Base-by-base conservation (phyloP, 2,113 vertebrate genomes). In the Axis porcinus region DNA sequence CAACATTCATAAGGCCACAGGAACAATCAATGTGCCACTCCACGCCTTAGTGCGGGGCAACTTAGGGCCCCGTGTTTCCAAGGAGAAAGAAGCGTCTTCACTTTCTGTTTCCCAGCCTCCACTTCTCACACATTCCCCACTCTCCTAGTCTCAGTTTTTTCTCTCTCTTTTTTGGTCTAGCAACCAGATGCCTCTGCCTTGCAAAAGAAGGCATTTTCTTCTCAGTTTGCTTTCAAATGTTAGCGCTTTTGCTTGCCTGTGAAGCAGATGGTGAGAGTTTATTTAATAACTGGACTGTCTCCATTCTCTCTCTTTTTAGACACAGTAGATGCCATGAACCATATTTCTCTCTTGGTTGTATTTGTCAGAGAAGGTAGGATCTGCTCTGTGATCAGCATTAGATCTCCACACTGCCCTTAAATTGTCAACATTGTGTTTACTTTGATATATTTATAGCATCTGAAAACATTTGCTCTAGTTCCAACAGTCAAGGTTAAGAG, bases 401-500 rank as follows among this genome's bases (percentile, higher is more conserved):
- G 43, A 62, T 94, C 64, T 52, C 60, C 33, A 90, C 13, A 13
- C 74, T 70, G 58, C n/a, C 82, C 78, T 89, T 74, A 36, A n/a
- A 45, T 12, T 82, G 28, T 57, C 90, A 64, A 85, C 87, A 92
- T 81, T n/a, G 40, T 36, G 57, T 89, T 95, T 89, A 43, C 81
- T 91, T 74, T 54, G 45, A 94, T 36, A 74, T 90, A 95, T 89
- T 94, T 64, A 96, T 89, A 91, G 33, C 57, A 21, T 95, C 64
- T 92, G 58, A 67, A 97, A 95, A 95, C 54, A 91, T 96, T 67
- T 96, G 76, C 76, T 67, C 55, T 43, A 78, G 16, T 86, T 97
- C 60, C 93, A 93, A 70, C 7, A 74, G 91, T 97, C 95, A 97
- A 97, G 90, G 91, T 90, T 92, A 96, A 88, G 36, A 96, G 76